Conservation (phyloP, 1,140 invertebrate species). For the Grapholita molesta region DNA sequence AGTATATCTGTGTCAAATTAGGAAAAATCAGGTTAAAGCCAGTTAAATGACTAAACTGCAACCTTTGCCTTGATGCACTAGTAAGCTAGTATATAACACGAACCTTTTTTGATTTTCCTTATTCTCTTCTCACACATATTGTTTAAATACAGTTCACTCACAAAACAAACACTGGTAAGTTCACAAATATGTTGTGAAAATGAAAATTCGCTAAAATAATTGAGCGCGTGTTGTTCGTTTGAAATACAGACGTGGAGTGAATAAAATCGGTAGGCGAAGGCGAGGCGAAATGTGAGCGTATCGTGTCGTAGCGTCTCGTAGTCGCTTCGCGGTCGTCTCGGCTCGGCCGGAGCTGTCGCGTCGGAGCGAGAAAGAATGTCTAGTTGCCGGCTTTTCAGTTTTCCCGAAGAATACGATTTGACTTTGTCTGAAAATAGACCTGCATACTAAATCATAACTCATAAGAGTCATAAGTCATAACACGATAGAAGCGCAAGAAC, state of each 20-base stretch:
- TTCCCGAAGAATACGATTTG: no score
- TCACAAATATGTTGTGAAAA: neutral
- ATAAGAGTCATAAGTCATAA: no score
- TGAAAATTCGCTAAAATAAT: neutral
- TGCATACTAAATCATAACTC: no score
- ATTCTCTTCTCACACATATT: conserved; percentile 67
- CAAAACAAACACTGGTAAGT: conserved; percentile 38
- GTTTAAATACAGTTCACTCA: conserved; percentile 36
- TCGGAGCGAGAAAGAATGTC: neutral
- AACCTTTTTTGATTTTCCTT: conserved; percentile 65
- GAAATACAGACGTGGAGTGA: neutral
- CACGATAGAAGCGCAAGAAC: no score
- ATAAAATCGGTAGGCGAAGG: neutral
- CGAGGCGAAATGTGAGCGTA: neutral
- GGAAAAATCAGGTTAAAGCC: neutral
- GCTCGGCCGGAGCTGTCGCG: no score
- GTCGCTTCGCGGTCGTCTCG: neutral
- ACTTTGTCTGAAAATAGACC: neutral
- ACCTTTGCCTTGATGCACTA: neutral
- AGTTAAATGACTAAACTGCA: neutral
- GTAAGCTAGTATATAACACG: conserved; percentile 21
- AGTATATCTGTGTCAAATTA: neutral
- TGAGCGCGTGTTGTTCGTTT: neutral
- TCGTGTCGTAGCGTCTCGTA: neutral
- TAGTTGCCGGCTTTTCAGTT: neutral